These are phyloP conservation scores for Peromyscus maniculatus DNA, from an alignment of 2,113 vertebrate genomes.

Conservation along the genomic window DNA sequence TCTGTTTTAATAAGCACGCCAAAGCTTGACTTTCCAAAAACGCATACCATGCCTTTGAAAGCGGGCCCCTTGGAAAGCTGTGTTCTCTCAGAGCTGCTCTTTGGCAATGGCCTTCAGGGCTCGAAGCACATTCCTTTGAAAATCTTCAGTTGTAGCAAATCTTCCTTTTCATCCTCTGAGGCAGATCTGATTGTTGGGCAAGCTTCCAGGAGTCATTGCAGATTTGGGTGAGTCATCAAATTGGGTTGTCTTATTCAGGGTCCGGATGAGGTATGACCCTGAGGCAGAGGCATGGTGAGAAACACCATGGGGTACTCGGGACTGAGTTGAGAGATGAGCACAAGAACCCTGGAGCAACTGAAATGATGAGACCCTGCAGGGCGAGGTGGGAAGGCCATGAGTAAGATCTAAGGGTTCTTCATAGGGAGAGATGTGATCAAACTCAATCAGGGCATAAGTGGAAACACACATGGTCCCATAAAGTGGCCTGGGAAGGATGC, in stretches of 20 bases:
- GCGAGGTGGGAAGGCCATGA: not conserved
- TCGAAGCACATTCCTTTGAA: constrained; percentile 59
- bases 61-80: not conserved
- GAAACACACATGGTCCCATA: constrained; percentile 81
- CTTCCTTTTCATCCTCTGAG: constrained; percentile 51
- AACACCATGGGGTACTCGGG: not conserved
- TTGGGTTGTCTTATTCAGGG: not conserved
- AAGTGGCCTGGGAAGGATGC: constrained; percentile 85
- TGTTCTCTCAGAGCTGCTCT: not conserved
- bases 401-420: constrained; percentile 69
- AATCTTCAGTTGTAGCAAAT: constrained; percentile 56
- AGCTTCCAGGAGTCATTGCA: constrained; percentile 66
- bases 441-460: constrained; percentile 78
- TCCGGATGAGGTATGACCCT: not conserved
- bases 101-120: constrained; percentile 35
- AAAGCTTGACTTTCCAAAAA: constrained; percentile 13
- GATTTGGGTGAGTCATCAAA: constrained; percentile 49
- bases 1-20: constrained; percentile 51
- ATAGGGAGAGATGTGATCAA: constrained; percentile 61
- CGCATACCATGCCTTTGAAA: not conserved
- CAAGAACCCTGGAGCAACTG: not conserved
- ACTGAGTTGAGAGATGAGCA: not conserved
- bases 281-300: not conserved
- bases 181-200: constrained; percentile 27
- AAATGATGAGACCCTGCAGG: not conserved